phyloP scores from a whole-genome alignment of 1,140 invertebrate genomes.

The Prorops nasuta region DNA sequence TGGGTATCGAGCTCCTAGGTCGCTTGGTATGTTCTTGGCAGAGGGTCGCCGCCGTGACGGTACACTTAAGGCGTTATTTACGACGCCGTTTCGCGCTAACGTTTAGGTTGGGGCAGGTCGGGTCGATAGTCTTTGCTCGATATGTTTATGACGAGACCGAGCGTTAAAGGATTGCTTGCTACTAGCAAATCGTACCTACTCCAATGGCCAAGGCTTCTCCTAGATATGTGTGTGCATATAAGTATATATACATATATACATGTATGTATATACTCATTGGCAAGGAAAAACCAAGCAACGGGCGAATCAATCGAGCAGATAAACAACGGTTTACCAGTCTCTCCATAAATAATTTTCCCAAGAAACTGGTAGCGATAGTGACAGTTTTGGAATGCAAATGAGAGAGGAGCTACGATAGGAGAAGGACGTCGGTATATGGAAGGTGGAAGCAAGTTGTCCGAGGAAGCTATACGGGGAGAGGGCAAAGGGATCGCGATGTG shows the following conservation, averaged over 20 bases:
- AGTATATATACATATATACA: too few relatives aligned
- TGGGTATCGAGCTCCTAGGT: constrained; percentile 23
- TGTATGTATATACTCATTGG: too few relatives aligned
- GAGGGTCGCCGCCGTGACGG: constrained; percentile 37
- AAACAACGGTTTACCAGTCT: too few relatives aligned
- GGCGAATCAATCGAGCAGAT: too few relatives aligned
- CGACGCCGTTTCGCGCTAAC: constrained; percentile 45
- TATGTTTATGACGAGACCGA: constrained; percentile 47
- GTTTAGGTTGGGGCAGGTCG: constrained; percentile 51
- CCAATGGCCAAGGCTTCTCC: too few relatives aligned
- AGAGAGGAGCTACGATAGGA: constrained; percentile 23
- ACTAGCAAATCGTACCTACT: too few relatives aligned
- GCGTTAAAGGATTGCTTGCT: constrained; percentile 12
- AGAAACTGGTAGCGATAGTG: constrained; percentile 17
- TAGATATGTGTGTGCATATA: too few relatives aligned
- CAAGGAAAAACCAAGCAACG: too few relatives aligned
- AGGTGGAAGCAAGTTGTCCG: constrained; percentile 19
- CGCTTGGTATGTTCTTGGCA: constrained; percentile 19
- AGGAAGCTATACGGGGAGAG: constrained; percentile 13
- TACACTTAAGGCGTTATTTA: constrained; percentile 54
- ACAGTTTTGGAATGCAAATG: constrained; percentile 10
- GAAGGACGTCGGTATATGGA: constrained; percentile 17
- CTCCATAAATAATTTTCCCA: too few relatives aligned
- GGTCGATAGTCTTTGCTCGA: constrained; percentile 29
- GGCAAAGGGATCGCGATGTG: constrained; percentile 11